phyloP scores from a whole-genome alignment of 2,113 vertebrate species.

The Emydura subglobosa region DNA sequence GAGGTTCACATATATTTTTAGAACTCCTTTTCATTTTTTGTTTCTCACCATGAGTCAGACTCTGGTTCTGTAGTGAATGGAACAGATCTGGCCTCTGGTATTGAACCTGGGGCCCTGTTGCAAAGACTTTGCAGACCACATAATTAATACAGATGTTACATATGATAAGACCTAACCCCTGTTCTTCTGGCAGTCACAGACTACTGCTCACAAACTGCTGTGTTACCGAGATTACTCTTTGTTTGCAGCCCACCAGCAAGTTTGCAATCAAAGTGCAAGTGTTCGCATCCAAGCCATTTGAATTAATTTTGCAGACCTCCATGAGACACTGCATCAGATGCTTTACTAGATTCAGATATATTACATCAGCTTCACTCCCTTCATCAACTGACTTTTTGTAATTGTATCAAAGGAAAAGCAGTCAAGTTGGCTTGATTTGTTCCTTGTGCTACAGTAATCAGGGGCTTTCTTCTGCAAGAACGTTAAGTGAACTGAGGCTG shows the following conservation, averaged over 20 bases:
- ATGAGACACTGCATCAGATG: fast-evolving
- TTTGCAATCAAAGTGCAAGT: slow-evolving; percentile 1
- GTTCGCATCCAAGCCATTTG: not conserved
- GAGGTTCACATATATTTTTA: not conserved
- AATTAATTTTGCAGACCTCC: not conserved
- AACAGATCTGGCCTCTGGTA: not conserved
- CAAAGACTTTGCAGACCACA: not conserved
- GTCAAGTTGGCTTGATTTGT: not conserved
- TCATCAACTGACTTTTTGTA: not conserved
- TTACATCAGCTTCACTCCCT: not conserved
- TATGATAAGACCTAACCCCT: slow-evolving; percentile 29
- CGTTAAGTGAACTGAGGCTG: fast-evolving
- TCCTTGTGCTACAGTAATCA: not conserved
- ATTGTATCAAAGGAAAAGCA: not conserved
- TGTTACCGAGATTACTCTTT: slow-evolving; percentile 23
- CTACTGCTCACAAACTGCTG: slow-evolving; percentile 7
- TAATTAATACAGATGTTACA: slow-evolving; percentile 50
- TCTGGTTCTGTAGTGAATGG: not conserved
- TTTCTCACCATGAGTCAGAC: not conserved
- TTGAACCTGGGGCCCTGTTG: not conserved
- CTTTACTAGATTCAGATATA: not conserved
- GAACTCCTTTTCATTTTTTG: not conserved
- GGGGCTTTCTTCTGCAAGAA: not conserved
- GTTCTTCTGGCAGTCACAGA: not conserved
- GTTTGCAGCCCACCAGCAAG: not conserved